Percentiles rank a stretch among this genome's conserved stretches.
These are phyloP conservation scores for Spinus pinus DNA, from an alignment of 2,797 vertebrate genomes.

Conservation along the genomic window DNA sequence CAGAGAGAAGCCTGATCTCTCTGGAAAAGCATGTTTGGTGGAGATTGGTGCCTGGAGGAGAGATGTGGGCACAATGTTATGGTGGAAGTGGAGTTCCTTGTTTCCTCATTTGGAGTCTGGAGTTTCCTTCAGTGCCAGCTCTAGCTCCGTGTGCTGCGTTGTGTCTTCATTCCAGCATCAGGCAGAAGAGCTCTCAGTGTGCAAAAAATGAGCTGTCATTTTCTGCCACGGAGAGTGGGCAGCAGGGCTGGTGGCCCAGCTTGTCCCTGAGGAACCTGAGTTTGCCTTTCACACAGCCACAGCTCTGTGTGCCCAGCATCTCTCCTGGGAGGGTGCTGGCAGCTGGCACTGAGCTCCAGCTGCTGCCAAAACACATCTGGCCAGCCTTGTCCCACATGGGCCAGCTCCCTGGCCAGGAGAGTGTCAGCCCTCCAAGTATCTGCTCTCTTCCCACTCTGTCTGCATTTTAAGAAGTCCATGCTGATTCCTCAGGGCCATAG, in stretches of 20 bases:
- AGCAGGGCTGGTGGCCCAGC: neutral
- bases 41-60: neutral
- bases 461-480: neutral
- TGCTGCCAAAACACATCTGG: neutral
- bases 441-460: fast-evolving
- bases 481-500: neutral
- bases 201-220: neutral
- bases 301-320: neutral
- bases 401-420: neutral
- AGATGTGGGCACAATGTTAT: fast-evolving
- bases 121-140: neutral
- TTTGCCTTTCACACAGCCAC: fast-evolving
- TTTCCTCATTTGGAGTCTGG: neutral
- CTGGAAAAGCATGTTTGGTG: fast-evolving
- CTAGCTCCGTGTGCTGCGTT: fast-evolving
- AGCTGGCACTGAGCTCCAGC: neutral
- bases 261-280: neutral
- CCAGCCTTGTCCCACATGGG: neutral
- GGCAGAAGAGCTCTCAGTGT: neutral
- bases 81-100: neutral
- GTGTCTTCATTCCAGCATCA: neutral
- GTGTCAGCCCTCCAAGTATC: neutral
- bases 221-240: neutral
- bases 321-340: neutral
- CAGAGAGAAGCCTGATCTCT: neutral